phyloP scores from a whole-genome alignment of 2,888 invertebrate species.

The Coleophora deauratella region DNA sequence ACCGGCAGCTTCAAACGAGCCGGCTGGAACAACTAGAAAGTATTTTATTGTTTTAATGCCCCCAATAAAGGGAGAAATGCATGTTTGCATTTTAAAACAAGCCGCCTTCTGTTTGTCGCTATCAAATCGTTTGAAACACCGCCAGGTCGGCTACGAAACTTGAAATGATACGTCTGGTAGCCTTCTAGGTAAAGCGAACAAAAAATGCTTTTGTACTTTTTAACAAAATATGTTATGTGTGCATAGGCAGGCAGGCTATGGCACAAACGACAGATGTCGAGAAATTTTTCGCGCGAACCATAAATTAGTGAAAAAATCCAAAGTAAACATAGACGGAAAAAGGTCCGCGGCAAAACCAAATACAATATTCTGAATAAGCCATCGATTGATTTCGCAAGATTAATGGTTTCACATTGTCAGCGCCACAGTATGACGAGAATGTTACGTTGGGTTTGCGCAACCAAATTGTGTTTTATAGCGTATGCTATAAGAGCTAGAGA shows the following conservation, averaged over 20 bases:
- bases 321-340: conserved; percentile 67
- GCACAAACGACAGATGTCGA: conserved; percentile 51
- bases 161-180: conserved; percentile 3
- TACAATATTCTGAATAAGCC: conserved; percentile 73
- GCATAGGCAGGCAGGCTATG: too few species aligned
- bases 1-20: conserved; percentile 20
- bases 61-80: conserved; percentile 37
- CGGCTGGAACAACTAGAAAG: conserved; percentile 31
- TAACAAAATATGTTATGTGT: conserved; percentile 3
- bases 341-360: conserved; percentile 66
- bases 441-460: conserved; percentile 41
- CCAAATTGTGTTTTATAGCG: conserved; percentile 50
- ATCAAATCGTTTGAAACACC: conserved; percentile 21
- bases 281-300: conserved; percentile 45
- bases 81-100: conserved; percentile 41
- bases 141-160: not conserved
- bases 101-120: conserved; percentile 38
- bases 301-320: conserved; percentile 68
- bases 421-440: conserved; percentile 61
- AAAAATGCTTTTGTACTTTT: not conserved
- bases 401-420: conserved; percentile 72
- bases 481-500: conserved; percentile 43
- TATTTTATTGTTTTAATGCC: conserved; percentile 54
- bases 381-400: conserved; percentile 75
- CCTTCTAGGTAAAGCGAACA: too few species aligned